Conservation (phyloP, 2,797 vertebrate genomes). For the Tangara arthus region DNA sequence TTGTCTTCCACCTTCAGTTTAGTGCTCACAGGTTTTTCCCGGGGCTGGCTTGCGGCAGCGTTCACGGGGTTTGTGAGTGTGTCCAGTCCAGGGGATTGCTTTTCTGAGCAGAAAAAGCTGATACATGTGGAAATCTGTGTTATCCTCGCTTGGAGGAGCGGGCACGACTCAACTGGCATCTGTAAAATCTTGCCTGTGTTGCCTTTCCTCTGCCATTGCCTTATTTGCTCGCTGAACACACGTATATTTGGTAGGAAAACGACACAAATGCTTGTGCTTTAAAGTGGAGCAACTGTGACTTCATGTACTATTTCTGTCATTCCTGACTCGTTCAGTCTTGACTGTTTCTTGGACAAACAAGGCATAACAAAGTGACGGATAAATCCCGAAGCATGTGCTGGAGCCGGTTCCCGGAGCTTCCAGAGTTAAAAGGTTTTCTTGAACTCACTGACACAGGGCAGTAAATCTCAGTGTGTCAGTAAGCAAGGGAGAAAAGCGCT, state of each 20-base stretch:
- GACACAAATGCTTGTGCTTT: slow-evolving; percentile 15
- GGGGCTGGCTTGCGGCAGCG: neutral
- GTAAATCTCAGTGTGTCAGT: slow-evolving; percentile 51
- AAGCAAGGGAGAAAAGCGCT: neutral
- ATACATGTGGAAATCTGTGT: neutral
- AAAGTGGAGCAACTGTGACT: slow-evolving; percentile 40
- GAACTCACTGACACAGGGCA: slow-evolving; percentile 43
- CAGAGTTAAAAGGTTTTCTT: slow-evolving; percentile 60
- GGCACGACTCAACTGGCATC: neutral
- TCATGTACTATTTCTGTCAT: slow-evolving; percentile 62
- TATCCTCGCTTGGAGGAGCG: neutral
- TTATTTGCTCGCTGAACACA: neutral
- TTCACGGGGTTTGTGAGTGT: neutral
- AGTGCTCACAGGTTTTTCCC: neutral
- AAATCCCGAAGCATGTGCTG: slow-evolving; percentile 29
- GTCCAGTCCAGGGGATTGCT: neutral
- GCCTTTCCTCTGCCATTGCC: neutral
- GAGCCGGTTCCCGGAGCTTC: neutral
- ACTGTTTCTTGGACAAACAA: slow-evolving; percentile 56
- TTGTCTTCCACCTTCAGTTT: neutral
- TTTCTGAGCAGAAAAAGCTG: neutral
- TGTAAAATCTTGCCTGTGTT: neutral
- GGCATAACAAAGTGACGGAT: neutral
- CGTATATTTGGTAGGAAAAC: neutral
- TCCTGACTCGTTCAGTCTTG: slow-evolving; percentile 36